Conservation (phyloP, 2,113 vertebrate species). For the Psephotus haematonotus region DNA sequence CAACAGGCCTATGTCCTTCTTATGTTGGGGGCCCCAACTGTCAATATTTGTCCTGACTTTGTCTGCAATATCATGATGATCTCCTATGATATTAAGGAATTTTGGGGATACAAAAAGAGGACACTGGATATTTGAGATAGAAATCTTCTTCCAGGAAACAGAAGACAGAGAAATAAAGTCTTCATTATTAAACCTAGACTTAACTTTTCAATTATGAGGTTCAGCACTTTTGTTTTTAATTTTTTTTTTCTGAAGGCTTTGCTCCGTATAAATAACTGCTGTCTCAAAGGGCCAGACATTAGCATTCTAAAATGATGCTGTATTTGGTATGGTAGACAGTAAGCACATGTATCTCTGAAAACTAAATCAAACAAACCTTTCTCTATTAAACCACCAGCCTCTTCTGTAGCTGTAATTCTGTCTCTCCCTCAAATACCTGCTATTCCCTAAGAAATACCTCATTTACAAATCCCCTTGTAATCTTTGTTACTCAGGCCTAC, state of each 20-base stretch:
- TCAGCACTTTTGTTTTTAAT: neutral
- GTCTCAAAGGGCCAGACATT: neutral
- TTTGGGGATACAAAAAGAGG: neutral
- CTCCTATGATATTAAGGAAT: neutral
- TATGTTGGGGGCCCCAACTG: neutral
- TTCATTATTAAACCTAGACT: neutral
- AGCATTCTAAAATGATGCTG: neutral
- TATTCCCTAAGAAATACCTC: neutral
- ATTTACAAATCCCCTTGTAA: constrained; percentile 39
- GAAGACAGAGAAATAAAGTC: neutral
- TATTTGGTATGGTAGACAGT: neutral
- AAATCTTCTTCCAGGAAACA: neutral
- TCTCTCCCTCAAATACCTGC: neutral
- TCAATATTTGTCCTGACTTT: neutral
- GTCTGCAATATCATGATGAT: neutral
- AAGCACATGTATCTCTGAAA: neutral
- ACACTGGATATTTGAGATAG: neutral
- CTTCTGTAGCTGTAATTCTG: neutral
- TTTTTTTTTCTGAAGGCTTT: neutral
- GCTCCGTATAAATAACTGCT: neutral
- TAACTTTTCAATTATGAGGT: neutral
- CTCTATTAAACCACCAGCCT: neutral
- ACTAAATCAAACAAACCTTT: neutral
- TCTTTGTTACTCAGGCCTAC: constrained; percentile 69
- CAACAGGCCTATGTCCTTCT: neutral